Evolutionary conservation across 2,113 vertebrate genomes (phyloP).

Genomic region (Laticauda laticaudata): DNA sequence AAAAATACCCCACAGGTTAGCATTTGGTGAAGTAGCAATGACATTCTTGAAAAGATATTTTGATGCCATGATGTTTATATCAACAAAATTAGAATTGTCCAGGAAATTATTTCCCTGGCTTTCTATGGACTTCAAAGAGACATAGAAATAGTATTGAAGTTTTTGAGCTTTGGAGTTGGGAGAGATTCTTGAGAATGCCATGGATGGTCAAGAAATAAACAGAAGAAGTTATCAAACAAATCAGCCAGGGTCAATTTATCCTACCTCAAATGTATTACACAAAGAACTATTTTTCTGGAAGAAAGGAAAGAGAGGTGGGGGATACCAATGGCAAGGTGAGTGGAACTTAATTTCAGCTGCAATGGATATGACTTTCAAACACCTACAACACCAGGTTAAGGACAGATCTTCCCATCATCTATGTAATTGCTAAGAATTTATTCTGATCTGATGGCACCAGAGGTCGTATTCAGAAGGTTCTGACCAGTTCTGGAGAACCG

Average conservation of each 20-base stretch:
- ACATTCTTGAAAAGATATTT: background rate
- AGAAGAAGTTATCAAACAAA: background rate
- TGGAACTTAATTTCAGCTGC: background rate
- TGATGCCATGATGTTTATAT: background rate
- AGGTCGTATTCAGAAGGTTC: no score
- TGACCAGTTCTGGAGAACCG: no score
- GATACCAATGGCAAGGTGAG: background rate
- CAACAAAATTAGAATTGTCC: background rate
- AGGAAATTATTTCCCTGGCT: background rate
- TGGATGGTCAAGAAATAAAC: background rate
- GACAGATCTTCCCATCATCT: no score
- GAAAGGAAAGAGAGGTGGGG: background rate
- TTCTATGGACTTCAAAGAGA: background rate
- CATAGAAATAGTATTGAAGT: background rate
- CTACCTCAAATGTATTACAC: background rate
- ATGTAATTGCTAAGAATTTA: no score
- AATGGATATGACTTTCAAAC: background rate
- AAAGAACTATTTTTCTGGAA: background rate
- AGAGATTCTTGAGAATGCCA: background rate
- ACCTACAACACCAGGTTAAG: no score
- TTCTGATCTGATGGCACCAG: background rate
- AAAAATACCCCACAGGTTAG: background rate
- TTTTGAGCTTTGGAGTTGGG: background rate
- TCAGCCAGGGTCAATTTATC: background rate
- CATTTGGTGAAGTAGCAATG: background rate